phyloP scores from a whole-genome alignment of 2,797 vertebrate genomes.

The Urosaurus nigricauda region DNA sequence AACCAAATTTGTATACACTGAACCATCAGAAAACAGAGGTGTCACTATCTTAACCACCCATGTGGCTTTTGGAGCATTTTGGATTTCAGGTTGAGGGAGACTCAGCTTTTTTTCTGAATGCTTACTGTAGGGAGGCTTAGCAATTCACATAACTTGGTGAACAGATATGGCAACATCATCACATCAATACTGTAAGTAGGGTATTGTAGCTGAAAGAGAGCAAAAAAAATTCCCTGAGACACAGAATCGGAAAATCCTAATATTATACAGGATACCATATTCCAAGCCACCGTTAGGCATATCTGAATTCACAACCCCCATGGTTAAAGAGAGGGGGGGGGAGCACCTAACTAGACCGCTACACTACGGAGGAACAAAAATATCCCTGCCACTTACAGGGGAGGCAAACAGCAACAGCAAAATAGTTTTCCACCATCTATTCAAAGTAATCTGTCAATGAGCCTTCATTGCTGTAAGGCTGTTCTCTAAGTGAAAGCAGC shows the following conservation, averaged over 20 bases:
- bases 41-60: no score
- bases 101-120: background rate
- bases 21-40: no score
- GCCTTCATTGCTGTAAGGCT: background rate
- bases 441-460: background rate
- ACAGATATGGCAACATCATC: no score
- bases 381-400: background rate
- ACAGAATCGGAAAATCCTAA: background rate
- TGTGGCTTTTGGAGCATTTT: no score
- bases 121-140: background rate
- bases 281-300: no score
- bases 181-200: no score
- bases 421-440: background rate
- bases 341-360: background rate
- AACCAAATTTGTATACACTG: no score
- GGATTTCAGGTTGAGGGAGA: no score
- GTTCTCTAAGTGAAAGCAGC: background rate
- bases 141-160: background rate
- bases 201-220: background rate
- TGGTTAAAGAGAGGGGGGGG: background rate
- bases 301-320: background rate
- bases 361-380: background rate
- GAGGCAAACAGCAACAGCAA: background rate
- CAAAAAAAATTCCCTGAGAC: background rate
- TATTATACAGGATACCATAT: no score